phyloP scores from a whole-genome alignment of 2,113 vertebrate genomes.

The Megatriorchis doriae region DNA sequence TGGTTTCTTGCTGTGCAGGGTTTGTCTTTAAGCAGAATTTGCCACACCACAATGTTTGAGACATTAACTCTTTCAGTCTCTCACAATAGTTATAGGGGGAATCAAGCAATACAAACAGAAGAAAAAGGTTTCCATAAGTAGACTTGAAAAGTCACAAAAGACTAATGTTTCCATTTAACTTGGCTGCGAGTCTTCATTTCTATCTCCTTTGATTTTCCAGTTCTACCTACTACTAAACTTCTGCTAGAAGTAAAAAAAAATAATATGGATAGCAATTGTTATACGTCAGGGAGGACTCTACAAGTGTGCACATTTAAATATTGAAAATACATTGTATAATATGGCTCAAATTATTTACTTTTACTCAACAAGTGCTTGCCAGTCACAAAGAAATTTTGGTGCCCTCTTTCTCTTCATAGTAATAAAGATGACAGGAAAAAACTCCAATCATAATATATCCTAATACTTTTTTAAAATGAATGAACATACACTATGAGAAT shows the following conservation, averaged over 20 bases:
- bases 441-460: neutral
- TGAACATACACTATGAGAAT: neutral
- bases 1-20: no score
- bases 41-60: no score
- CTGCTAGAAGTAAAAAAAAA: neutral
- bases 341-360: neutral
- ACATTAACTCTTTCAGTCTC: no score
- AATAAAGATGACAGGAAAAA: neutral
- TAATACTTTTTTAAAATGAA: neutral
- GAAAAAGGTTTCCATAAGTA: neutral
- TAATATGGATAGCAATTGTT: neutral
- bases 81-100: neutral
- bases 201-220: neutral
- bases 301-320: neutral
- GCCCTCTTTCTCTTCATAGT: neutral
- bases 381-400: neutral
- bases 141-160: neutral
- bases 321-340: neutral
- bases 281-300: neutral
- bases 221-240: neutral
- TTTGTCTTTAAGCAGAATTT: no score
- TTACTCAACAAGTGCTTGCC: neutral
- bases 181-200: neutral
- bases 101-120: neutral
- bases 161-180: neutral